Evolutionary conservation across 1,140 invertebrate genomes (phyloP).

Genomic region (Samia ricini): DNA sequence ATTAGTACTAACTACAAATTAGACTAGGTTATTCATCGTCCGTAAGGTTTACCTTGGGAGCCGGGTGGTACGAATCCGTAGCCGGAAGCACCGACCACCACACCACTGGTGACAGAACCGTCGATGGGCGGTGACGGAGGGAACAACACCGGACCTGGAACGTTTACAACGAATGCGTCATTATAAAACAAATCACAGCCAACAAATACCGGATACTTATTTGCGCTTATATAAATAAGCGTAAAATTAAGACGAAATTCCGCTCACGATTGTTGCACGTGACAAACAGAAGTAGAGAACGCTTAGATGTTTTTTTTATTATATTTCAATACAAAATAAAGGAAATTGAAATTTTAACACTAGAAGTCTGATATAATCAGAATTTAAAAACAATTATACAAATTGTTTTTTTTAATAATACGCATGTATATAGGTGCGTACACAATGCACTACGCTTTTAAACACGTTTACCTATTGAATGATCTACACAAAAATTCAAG

Average conservation of each 20-base stretch:
- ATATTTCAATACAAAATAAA: no score
- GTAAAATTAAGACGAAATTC: not conserved
- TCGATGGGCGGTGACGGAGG: conserved; percentile 81
- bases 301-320: no score
- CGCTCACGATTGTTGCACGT: not conserved
- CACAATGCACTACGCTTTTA: no score
- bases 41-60: conserved; percentile 75
- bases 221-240: not conserved
- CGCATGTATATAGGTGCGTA: no score
- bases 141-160: conserved; percentile 84
- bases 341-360: no score
- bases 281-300: no score
- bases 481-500: no score
- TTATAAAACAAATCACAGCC: not conserved
- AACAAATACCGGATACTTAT: not conserved
- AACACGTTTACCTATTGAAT: no score
- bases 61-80: conserved; percentile 86
- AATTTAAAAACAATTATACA: no score
- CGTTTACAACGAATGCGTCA: conserved; percentile 1
- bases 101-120: conserved; percentile 82
- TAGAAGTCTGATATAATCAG: no score
- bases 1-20: conserved; percentile 56
- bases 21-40: conserved; percentile 49
- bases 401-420: no score
- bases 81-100: conserved; percentile 84